These are phyloP conservation scores for Liparis tanakae DNA, from an alignment of 2,797 vertebrate genomes.

Conservation along the genomic window DNA sequence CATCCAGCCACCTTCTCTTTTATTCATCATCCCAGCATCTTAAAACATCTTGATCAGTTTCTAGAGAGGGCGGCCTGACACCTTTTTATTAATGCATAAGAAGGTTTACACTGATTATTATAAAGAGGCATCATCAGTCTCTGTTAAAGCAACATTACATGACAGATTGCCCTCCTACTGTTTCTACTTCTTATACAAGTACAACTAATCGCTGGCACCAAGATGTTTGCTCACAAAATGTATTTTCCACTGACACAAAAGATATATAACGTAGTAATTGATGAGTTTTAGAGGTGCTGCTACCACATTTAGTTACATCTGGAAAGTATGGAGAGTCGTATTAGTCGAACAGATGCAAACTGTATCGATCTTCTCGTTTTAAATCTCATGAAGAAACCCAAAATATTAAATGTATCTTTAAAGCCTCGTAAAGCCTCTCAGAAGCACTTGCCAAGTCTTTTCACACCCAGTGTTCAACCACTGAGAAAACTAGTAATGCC, in stretches of 20 bases:
- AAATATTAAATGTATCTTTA: too few relatives aligned
- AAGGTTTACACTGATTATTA: conserved; percentile 12
- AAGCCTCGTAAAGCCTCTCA: too few relatives aligned
- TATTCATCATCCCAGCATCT: not conserved
- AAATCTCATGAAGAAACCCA: not conserved
- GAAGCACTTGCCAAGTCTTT: too few relatives aligned
- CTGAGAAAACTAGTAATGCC: too few relatives aligned
- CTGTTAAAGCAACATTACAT: not conserved
- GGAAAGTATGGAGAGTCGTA: not conserved
- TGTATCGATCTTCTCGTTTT: not conserved
- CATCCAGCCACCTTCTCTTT: conserved; percentile 2
- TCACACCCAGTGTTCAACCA: too few relatives aligned
- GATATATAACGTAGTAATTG: not conserved
- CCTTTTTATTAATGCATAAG: conserved; percentile 11
- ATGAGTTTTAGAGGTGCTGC: not conserved
- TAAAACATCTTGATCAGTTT: not conserved
- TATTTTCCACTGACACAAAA: not conserved
- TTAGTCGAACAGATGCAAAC: not conserved
- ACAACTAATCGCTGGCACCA: not conserved
- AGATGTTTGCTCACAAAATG: not conserved
- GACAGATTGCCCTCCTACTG: not conserved
- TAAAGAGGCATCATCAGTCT: not conserved
- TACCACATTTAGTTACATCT: not conserved
- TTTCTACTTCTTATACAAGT: not conserved
- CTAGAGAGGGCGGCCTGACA: not conserved